Evolutionary conservation across 2,888 invertebrate genomes (phyloP).

Genomic region (Phasia obesa): DNA sequence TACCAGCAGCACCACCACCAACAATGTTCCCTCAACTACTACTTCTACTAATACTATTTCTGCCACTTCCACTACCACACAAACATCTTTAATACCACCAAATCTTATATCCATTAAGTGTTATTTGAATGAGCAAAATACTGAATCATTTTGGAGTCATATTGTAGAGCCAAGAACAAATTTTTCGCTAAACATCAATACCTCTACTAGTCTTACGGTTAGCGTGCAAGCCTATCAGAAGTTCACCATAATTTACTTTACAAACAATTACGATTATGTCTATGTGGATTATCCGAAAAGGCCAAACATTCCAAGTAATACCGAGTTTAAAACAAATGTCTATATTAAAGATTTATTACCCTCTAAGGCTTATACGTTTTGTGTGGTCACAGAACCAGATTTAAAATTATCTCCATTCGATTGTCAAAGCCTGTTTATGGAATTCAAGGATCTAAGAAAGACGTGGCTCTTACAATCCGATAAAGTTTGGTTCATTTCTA

Average conservation of each 20-base stretch:
- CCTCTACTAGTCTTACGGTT: slow-evolving; percentile 17
- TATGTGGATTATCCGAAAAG: too few species aligned
- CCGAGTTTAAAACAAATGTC: neutral
- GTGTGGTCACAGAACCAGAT: neutral
- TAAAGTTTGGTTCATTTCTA: slow-evolving; percentile 21
- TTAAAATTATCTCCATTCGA: slow-evolving; percentile 29
- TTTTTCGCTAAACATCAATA: slow-evolving; percentile 4
- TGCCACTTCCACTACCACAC: too few species aligned
- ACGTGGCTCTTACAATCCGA: slow-evolving; percentile 24
- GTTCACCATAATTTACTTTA: slow-evolving; percentile 35
- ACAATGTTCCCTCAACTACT: too few species aligned
- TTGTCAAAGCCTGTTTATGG: slow-evolving; percentile 29
- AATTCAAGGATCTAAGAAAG: too few species aligned
- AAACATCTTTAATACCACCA: too few species aligned
- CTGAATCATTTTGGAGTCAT: neutral
- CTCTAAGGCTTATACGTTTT: slow-evolving; percentile 12
- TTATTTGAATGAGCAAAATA: neutral
- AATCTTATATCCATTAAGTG: slow-evolving; percentile 3
- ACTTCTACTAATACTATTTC: too few species aligned
- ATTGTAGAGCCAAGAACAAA: neutral
- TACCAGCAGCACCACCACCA: too few species aligned
- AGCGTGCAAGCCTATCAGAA: neutral
- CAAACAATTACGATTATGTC: neutral
- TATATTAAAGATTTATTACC: neutral
- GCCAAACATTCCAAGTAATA: too few species aligned